Percentiles rank a stretch among this genome's conserved stretches.
Conservation (phyloP, 1,140 invertebrate species). For the Theocolax elegans region DNA sequence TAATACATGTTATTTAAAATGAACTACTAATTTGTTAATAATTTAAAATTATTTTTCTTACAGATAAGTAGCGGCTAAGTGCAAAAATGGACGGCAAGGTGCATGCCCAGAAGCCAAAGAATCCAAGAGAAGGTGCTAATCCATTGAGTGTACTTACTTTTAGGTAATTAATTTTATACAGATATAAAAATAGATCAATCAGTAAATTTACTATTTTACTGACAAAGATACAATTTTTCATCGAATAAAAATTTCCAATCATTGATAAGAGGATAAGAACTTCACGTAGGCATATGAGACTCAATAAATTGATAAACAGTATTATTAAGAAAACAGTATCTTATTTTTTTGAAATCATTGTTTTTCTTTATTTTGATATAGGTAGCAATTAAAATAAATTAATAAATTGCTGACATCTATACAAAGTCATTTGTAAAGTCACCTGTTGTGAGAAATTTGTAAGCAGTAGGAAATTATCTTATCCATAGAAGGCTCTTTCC, state of each 20-base stretch:
- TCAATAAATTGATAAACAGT: conserved; percentile 48
- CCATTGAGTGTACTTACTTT: conserved; percentile 69
- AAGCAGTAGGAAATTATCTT: conserved; percentile 12
- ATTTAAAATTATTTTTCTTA: background rate
- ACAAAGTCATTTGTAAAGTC: background rate
- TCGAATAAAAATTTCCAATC: conserved; percentile 25
- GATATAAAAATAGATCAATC: background rate
- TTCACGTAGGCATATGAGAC: background rate
- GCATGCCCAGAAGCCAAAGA: conserved; percentile 62
- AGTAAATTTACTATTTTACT: conserved; percentile 1
- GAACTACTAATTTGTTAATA: background rate
- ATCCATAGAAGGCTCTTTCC: background rate
- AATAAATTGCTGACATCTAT: background rate
- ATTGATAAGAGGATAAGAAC: conserved; percentile 8
- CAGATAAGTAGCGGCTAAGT: conserved; percentile 20
- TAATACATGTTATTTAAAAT: background rate
- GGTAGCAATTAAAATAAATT: background rate
- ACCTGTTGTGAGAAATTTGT: background rate
- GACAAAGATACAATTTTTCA: background rate
- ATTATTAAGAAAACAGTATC: background rate
- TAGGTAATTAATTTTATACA: conserved; percentile 62
- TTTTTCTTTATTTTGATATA: background rate
- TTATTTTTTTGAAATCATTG: conserved; percentile 1
- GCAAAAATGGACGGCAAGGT: conserved; percentile 65
- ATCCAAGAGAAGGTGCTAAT: conserved; percentile 70